Conservation (phyloP, 2,888 invertebrate species). For the Axea sp. region DNA sequence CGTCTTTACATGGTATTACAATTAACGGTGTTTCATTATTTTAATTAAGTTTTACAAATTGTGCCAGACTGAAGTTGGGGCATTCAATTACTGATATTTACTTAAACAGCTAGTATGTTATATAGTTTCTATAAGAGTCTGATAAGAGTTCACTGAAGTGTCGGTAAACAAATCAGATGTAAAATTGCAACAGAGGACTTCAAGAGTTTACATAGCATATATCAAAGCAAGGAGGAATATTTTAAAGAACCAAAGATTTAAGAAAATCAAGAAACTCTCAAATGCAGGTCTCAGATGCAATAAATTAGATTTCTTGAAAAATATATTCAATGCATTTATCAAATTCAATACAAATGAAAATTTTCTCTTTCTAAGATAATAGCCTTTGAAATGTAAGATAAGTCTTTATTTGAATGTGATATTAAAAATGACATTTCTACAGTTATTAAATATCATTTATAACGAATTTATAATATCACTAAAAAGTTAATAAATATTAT, state of each 20-base stretch:
- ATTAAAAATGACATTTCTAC: no score
- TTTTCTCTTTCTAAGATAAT: not conserved
- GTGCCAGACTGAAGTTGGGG: not conserved
- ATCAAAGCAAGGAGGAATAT: slow-evolving; percentile 31
- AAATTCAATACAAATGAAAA: slow-evolving; percentile 9
- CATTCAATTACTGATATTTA: slow-evolving; percentile 45
- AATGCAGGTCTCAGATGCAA: slow-evolving; percentile 13
- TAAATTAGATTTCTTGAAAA: slow-evolving; percentile 26
- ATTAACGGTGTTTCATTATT: slow-evolving; percentile 10
- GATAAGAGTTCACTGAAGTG: slow-evolving; percentile 48
- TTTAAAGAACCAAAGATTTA: slow-evolving; percentile 25
- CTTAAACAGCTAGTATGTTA: slow-evolving; percentile 31
- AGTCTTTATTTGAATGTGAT: no score
- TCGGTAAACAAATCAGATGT: slow-evolving; percentile 53
- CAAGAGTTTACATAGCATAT: slow-evolving; percentile 29
- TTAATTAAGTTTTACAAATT: slow-evolving; percentile 30
- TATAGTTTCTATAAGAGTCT: slow-evolving; percentile 24
- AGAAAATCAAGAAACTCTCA: slow-evolving; percentile 14
- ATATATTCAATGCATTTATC: slow-evolving; percentile 37
- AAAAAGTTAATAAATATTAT: no score
- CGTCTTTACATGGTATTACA: not conserved
- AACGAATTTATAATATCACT: no score
- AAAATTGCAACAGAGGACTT: slow-evolving; percentile 40
- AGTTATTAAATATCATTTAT: no score
- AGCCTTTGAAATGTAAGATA: slow-evolving; percentile 1